Evolutionary conservation across 2,888 invertebrate genomes (phyloP).

Genomic region (Nyleta sp.): DNA sequence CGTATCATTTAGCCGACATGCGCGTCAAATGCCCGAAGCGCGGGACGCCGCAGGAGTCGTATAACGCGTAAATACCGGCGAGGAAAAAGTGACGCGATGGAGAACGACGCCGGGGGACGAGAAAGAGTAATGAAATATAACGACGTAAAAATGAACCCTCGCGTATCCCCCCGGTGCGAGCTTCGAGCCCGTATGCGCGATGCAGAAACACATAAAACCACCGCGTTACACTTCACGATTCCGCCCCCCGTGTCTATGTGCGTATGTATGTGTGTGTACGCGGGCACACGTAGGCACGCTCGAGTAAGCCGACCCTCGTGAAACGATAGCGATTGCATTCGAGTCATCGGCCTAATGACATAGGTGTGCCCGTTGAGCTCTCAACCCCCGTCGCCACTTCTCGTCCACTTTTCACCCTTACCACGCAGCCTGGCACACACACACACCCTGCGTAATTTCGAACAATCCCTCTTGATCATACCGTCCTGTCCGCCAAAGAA

Average conservation of each 20-base stretch:
- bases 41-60: constrained; percentile 55
- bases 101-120: constrained; percentile 17
- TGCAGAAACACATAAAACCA: constrained; percentile 63
- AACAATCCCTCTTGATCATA: constrained; percentile 66
- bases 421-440: constrained; percentile 38
- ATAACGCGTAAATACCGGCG: constrained; percentile 52
- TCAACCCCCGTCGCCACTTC: constrained; percentile 60
- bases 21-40: constrained; percentile 52
- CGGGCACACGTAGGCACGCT: constrained; percentile 43
- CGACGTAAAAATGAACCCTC: constrained; percentile 74
- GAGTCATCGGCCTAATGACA: constrained; percentile 76
- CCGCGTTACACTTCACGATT: constrained; percentile 60
- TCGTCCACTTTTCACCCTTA: constrained; percentile 64
- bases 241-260: constrained; percentile 33
- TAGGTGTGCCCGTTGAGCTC: constrained; percentile 72
- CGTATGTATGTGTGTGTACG: constrained; percentile 28
- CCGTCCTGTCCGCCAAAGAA: constrained; percentile 37
- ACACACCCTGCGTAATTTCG: constrained; percentile 62
- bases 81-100: constrained; percentile 38
- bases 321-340: constrained; percentile 70
- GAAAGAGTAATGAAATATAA: constrained; percentile 72
- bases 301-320: constrained; percentile 70
- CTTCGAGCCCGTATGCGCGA: constrained; percentile 67
- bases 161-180: constrained; percentile 59
- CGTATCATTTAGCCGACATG: constrained; percentile 52